These are phyloP conservation scores for Choristoneura rosaceana DNA, from an alignment of 2,888 invertebrate genomes.

Conservation along the genomic window DNA sequence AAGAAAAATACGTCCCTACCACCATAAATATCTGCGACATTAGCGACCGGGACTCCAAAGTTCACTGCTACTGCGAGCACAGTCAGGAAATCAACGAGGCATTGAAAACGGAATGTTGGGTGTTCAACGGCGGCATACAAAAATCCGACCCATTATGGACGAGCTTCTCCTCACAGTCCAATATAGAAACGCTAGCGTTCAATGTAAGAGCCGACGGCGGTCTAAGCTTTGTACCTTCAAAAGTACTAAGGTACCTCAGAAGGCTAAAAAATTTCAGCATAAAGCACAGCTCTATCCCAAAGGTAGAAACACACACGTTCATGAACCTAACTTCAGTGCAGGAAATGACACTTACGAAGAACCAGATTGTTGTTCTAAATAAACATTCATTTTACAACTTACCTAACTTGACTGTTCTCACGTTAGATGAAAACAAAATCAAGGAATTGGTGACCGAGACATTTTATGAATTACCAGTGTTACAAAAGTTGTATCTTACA, in stretches of 20 bases:
- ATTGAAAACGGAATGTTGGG: constrained; percentile 91
- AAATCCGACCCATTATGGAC: constrained; percentile 90
- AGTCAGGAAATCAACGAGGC: constrained; percentile 85
- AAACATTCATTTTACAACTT: constrained; percentile 91
- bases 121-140: constrained; percentile 89
- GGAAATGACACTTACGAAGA: constrained; percentile 89
- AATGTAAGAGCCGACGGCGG: constrained; percentile 89
- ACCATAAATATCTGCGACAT: constrained; percentile 85
- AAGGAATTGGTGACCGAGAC: constrained; percentile 90
- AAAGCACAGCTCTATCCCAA: constrained; percentile 89
- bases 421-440: constrained; percentile 91
- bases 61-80: constrained; percentile 89
- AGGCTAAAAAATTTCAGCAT: constrained; percentile 89
- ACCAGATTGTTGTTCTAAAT: constrained; percentile 88
- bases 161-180: constrained; percentile 89
- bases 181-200: constrained; percentile 89
- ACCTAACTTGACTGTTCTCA: constrained; percentile 88
- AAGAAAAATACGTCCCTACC: constrained; percentile 68
- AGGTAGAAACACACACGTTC: constrained; percentile 89
- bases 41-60: constrained; percentile 82
- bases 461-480: constrained; percentile 89
- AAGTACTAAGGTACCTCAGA: constrained; percentile 87
- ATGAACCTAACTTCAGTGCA: constrained; percentile 89
- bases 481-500: constrained; percentile 92
- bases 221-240: constrained; percentile 90